Evolutionary conservation across 2,888 invertebrate genomes (phyloP).

Genomic region (Pinctada fucata): DNA sequence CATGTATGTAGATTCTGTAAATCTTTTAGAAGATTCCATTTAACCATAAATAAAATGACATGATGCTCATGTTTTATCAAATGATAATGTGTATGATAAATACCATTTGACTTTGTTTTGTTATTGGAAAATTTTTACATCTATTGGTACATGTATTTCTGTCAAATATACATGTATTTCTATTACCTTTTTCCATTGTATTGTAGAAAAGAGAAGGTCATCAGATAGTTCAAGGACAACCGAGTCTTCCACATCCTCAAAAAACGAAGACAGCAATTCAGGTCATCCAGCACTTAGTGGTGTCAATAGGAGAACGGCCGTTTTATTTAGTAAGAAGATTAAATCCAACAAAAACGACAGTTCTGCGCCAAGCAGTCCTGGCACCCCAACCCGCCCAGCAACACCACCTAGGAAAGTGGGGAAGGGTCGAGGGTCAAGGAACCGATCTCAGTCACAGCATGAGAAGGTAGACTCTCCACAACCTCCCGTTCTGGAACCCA

Average conservation of each 20-base stretch:
- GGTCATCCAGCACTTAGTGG: constrained; percentile 78
- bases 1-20: too few relatives aligned
- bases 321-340: constrained; percentile 85
- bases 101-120: too few relatives aligned
- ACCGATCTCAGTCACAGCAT: constrained; percentile 41
- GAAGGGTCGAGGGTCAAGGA: constrained; percentile 58
- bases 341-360: constrained; percentile 50
- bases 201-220: constrained; percentile 42
- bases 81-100: too few relatives aligned
- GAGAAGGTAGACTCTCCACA: constrained; percentile 53
- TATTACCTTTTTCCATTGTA: too few relatives aligned
- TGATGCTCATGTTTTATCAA: too few relatives aligned
- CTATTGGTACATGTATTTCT: too few relatives aligned
- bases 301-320: constrained; percentile 86
- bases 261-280: constrained; percentile 41
- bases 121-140: too few relatives aligned
- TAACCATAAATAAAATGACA: too few relatives aligned
- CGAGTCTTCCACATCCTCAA: constrained; percentile 41
- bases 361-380: constrained; percentile 44
- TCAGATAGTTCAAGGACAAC: constrained; percentile 45
- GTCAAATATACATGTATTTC: too few relatives aligned
- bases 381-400: constrained; percentile 47
- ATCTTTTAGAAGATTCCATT: too few relatives aligned
- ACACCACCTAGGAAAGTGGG: constrained; percentile 50
- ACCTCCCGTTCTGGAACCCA: constrained; percentile 57